Evolutionary conservation across 2,113 vertebrate species (phyloP), one percentile per base, ranked within the genome.

Genomic region (Stegastes partitus): DNA sequence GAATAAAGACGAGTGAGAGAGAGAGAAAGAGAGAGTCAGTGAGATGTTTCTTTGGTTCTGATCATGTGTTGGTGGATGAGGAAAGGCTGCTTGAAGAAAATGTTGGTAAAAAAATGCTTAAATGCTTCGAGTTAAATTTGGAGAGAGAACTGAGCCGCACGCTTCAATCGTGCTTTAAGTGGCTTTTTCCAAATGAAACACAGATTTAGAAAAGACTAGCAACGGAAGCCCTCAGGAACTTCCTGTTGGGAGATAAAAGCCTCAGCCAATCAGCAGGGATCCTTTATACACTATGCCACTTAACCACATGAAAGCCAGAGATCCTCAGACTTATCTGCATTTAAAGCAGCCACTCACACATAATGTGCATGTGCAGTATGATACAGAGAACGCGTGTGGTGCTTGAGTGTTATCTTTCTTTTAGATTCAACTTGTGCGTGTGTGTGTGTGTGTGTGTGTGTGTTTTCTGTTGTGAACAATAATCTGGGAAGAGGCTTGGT

Each of bases 211-310:
- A 34, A 19, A 25, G 62, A 19, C 45, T 12, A 42, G 22, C 45
- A 62, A 74, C 59, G 2, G 79, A 73, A 79, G 74, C 77, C 80
- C 82, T 71, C 53, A 50, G 77, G 77, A 71, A 85, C 82, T 87
- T 87, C 87, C 88, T 88, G 70, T 85, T 77, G 47, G 63, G 59
- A 90, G 90, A 90, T 83, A 73, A 90, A 91, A 89, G 69, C 58
- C 49, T 55, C 2, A 3, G 56, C 69, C 57, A 86, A 89, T 86
- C 82, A 85, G 76, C 79, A 69, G 79, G 81, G 73, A 75, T 47
- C 59, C 44, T 84, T 82, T 76, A 78, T 54, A 50, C 34, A 51
- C 67, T 45, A 12, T 42, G 4, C 58, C 55, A 73, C 68, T 23
- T 59, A 26, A 76, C 85, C 83, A 87, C 87, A 91, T 83, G 50